These are phyloP conservation scores for Takifugu rubripes DNA, from an alignment of 2,797 vertebrate species.

Conservation along the genomic window DNA sequence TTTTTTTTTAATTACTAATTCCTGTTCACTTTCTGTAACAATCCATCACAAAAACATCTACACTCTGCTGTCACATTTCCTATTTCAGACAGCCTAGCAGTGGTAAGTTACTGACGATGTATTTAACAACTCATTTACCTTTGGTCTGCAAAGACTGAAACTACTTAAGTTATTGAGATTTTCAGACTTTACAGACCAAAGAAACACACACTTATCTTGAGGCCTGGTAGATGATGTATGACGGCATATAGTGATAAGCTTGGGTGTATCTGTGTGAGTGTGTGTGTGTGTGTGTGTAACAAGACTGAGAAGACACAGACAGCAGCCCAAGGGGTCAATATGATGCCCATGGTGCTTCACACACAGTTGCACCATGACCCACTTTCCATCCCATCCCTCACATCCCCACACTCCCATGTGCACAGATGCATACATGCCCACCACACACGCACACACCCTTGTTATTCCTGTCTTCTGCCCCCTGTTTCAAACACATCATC, in stretches of 20 bases:
- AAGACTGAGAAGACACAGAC: constrained; percentile 39
- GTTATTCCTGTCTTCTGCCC: constrained; percentile 54
- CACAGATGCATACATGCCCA: constrained; percentile 3
- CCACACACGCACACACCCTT: constrained; percentile 25
- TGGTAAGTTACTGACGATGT: too few relatives aligned
- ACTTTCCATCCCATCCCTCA: constrained; percentile 53
- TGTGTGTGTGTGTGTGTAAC: constrained; percentile 10
- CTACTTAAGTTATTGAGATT: constrained; percentile 8
- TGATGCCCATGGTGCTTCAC: constrained; percentile 64
- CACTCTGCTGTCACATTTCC: constrained; percentile 29
- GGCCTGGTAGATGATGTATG: constrained; percentile 40
- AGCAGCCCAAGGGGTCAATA: constrained; percentile 59
- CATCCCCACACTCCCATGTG: constrained; percentile 16
- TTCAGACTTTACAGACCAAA: constrained; percentile 30
- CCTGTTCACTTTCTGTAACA: too few relatives aligned
- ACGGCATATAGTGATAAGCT: constrained; percentile 27
- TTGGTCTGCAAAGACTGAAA: too few relatives aligned
- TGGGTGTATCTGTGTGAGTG: constrained; percentile 14
- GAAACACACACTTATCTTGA: constrained; percentile 31
- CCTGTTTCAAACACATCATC: constrained; percentile 51
- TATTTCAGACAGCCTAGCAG: constrained; percentile 12
- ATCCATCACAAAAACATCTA: too few relatives aligned
- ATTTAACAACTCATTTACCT: too few relatives aligned
- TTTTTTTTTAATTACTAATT: too few relatives aligned
- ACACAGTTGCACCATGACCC: constrained; percentile 66